Conservation (phyloP, 1,140 invertebrate species). For the Carcinoscorpius rotundicauda region DNA sequence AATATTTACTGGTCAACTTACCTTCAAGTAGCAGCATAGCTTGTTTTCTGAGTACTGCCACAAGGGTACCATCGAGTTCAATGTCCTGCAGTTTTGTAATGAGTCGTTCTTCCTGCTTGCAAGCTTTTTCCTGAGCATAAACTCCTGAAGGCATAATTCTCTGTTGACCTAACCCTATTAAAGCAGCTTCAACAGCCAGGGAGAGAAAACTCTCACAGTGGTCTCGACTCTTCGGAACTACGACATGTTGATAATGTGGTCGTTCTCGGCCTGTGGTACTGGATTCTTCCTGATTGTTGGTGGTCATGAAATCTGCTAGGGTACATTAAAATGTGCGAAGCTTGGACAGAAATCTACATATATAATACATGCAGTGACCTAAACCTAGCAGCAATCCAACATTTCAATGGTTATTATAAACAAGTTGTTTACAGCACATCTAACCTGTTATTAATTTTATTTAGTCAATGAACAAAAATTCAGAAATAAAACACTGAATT, state of each 20-base stretch:
- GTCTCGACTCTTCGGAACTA: constrained; percentile 49
- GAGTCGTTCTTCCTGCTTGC: constrained; percentile 61
- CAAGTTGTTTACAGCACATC: no score
- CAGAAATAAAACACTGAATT: no score
- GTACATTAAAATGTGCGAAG: no score
- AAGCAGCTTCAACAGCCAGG: constrained; percentile 51
- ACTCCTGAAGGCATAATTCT: constrained; percentile 60
- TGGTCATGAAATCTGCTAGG: no score
- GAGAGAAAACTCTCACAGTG: constrained; percentile 59
- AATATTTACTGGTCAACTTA: neutral
- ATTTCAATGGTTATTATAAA: no score
- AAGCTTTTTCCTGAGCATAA: constrained; percentile 62
- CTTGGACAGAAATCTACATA: no score
- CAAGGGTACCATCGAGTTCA: constrained; percentile 53
- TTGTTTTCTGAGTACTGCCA: constrained; percentile 39
- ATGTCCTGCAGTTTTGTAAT: constrained; percentile 60
- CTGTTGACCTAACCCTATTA: constrained; percentile 59
- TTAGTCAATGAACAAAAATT: no score
- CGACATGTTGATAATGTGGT: constrained; percentile 57
- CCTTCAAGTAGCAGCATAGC: constrained; percentile 44
- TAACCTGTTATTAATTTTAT: no score
- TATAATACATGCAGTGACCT: no score
- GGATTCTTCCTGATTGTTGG: no score
- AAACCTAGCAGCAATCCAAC: no score
- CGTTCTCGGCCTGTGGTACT: constrained; percentile 13